A percentile compares a stretch with the other conserved stretches of the same genome.
Conservation (phyloP, 2,113 vertebrate species). For the Sinocyclocheilus grahami region DNA sequence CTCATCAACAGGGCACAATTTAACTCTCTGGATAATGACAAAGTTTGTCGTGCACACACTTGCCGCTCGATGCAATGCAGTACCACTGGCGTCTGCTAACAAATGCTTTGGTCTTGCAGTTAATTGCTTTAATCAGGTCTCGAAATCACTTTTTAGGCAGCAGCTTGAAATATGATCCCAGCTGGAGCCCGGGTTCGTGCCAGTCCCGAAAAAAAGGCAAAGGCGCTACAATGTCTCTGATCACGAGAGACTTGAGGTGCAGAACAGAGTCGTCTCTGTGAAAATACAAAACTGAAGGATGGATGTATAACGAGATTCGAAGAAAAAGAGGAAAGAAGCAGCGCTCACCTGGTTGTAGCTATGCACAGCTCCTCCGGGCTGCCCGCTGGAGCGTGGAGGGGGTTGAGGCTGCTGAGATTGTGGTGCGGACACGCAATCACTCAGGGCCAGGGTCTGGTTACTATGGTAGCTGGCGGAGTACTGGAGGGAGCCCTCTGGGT, state of each 20-base stretch:
- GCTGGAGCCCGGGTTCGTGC: neutral
- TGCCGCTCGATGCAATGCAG: conserved; percentile 9
- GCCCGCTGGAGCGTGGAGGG: conserved; percentile 81
- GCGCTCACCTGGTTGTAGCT: conserved; percentile 95
- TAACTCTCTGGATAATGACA: conserved; percentile 32
- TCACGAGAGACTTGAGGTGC: neutral
- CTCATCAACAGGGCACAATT: conserved; percentile 51
- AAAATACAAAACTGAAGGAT: neutral
- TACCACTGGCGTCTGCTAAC: neutral
- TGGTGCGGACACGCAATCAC: conserved; percentile 80
- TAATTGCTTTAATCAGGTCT: conserved; percentile 26
- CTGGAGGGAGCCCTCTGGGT: conserved; percentile 96
- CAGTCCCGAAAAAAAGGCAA: neutral
- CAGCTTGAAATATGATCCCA: conserved; percentile 9
- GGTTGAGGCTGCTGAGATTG: conserved; percentile 65
- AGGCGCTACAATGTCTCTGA: neutral
- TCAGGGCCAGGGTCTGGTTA: conserved; percentile 96
- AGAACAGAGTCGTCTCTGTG: too few relatives aligned
- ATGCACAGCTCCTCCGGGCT: conserved; percentile 88
- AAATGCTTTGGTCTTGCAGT: neutral
- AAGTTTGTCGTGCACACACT: conserved; percentile 6
- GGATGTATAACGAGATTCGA: neutral
- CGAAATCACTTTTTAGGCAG: conserved; percentile 18
- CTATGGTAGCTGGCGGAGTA: conserved; percentile 98
- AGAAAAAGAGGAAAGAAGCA: neutral